phyloP scores from a whole-genome alignment of 2,888 invertebrate species.

The Thymelicus acteon region DNA sequence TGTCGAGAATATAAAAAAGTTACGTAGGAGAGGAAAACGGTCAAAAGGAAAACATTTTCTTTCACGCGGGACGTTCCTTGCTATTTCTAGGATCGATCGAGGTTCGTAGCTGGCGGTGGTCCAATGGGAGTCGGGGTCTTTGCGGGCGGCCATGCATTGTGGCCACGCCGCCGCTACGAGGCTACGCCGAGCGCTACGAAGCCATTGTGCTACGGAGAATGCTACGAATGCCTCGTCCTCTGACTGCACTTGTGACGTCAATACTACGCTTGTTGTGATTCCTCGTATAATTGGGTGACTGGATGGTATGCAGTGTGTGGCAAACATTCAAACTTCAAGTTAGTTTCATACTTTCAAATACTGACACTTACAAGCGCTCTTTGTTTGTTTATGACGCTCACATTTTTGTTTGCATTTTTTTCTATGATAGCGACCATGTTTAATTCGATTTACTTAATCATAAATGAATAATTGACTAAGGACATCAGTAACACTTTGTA shows the following conservation, averaged over 20 bases:
- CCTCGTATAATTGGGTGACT: not conserved
- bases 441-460: no score
- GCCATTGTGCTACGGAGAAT: slow-evolving; percentile 7
- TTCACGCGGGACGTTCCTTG: slow-evolving; percentile 10
- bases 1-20: slow-evolving; percentile 17
- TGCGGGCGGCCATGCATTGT: slow-evolving; percentile 45
- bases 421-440: no score
- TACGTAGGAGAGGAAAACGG: not conserved
- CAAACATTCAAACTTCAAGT: not conserved
- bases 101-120: slow-evolving; percentile 44
- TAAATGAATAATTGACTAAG: no score
- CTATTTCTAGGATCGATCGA: slow-evolving; percentile 42
- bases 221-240: not conserved
- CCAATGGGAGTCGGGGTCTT: slow-evolving; percentile 43
- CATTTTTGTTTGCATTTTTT: no score
- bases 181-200: slow-evolving; percentile 47
- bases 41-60: slow-evolving; percentile 14
- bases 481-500: no score
- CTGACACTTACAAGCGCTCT: no score
- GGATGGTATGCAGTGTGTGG: not conserved
- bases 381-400: no score
- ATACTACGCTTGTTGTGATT: not conserved
- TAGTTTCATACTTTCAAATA: no score
- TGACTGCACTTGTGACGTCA: not conserved
- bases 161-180: slow-evolving; percentile 41